Evolutionary conservation across 2,797 vertebrate species (phyloP).

Genomic region (Manis pentadactyla): DNA sequence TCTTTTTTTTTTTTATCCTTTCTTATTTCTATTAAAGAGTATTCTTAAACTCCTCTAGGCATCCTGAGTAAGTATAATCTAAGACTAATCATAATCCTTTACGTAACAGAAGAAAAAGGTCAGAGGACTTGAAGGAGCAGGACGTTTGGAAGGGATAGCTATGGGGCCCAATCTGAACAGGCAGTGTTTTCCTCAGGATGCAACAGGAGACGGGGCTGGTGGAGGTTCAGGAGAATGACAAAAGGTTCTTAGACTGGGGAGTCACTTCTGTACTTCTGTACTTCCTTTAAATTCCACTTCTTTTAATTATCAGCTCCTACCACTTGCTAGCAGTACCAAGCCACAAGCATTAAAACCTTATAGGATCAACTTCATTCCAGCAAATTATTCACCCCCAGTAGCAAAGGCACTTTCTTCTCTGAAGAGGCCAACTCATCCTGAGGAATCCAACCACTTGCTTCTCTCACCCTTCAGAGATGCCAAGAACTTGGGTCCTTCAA

Average conservation of each 20-base stretch:
- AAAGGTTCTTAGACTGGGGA: not conserved
- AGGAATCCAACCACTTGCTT: not conserved
- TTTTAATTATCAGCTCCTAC: not conserved
- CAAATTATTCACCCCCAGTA: not conserved
- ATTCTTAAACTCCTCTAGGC: not conserved
- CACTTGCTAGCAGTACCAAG: not conserved
- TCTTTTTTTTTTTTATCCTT: not conserved
- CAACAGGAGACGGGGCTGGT: not conserved
- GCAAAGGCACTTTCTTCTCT: not conserved
- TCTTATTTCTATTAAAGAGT: not conserved
- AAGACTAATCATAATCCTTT: not conserved
- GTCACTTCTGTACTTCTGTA: accelerated
- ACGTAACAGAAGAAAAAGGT: not conserved
- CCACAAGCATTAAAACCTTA: not conserved
- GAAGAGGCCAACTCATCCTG: not conserved
- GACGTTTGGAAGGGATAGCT: not conserved
- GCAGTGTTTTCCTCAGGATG: not conserved
- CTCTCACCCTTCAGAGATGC: not conserved
- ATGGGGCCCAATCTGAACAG: not conserved
- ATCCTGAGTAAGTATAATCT: not conserved
- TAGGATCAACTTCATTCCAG: not conserved
- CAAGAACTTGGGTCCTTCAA: not conserved
- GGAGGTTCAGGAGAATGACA: not conserved
- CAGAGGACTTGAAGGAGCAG: not conserved
- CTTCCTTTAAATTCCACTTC: not conserved